These are phyloP conservation scores for Hafferia zeledoni DNA, from an alignment of 2,797 vertebrate species.

Conservation along the genomic window DNA sequence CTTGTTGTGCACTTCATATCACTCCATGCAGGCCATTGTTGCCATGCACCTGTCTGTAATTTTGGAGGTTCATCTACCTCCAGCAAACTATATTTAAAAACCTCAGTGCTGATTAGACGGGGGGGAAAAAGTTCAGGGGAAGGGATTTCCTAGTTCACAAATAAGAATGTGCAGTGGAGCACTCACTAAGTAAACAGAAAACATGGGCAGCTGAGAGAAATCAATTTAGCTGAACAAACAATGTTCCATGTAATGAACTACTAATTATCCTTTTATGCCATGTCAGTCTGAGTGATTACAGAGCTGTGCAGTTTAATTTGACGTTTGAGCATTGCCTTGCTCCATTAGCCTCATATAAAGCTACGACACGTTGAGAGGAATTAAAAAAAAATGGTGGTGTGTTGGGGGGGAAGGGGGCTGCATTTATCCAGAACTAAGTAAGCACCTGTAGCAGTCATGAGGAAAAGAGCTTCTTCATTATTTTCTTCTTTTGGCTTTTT, in stretches of 20 bases:
- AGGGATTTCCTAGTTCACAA: conserved; percentile 84
- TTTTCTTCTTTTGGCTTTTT: background rate
- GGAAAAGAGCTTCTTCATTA: conserved; percentile 30
- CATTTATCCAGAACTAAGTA: conserved; percentile 71
- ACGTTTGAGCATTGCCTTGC: conserved; percentile 85
- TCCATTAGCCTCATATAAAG: conserved; percentile 86
- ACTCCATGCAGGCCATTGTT: conserved; percentile 73
- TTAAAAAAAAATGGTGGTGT: conserved; percentile 7
- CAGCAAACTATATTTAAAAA: conserved; percentile 76
- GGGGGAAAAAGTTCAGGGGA: conserved; percentile 71
- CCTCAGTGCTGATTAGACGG: conserved; percentile 58
- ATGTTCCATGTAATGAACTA: conserved; percentile 90
- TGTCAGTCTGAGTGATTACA: conserved; percentile 86
- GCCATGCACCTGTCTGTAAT: conserved; percentile 81
- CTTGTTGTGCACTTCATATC: conserved; percentile 64
- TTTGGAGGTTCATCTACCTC: conserved; percentile 77
- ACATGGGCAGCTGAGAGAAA: conserved; percentile 88
- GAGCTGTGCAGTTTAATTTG: conserved; percentile 84
- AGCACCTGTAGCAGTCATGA: conserved; percentile 75
- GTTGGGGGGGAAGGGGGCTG: background rate
- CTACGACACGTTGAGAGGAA: conserved; percentile 75
- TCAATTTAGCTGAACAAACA: conserved; percentile 92
- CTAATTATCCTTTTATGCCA: conserved; percentile 92
- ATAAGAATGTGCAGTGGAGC: conserved; percentile 81
- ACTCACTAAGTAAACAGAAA: conserved; percentile 85